Conservation (phyloP, 2,888 invertebrate genomes). For the Dynastes grantii region DNA sequence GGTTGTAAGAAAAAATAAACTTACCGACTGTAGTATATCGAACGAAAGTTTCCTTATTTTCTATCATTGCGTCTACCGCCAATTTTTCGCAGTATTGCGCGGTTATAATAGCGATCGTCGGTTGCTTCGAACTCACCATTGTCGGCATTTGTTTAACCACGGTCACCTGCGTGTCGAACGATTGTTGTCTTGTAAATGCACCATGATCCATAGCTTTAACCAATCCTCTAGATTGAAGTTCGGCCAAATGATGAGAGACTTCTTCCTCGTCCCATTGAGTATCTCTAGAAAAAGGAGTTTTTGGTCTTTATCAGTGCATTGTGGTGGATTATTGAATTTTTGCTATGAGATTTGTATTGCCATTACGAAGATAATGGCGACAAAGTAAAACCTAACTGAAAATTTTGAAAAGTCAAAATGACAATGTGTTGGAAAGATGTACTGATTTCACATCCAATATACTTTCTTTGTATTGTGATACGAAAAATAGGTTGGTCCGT, state of each 20-base stretch:
- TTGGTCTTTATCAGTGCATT: too few relatives aligned
- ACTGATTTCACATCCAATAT: background rate
- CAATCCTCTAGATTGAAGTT: slow-evolving; percentile 86
- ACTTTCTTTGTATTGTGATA: background rate
- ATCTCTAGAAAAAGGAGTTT: slow-evolving; percentile 71
- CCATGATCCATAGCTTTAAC: slow-evolving; percentile 89
- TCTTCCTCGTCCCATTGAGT: slow-evolving; percentile 87
- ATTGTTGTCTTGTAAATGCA: slow-evolving; percentile 89
- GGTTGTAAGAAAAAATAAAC: slow-evolving; percentile 64
- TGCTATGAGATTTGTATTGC: too few relatives aligned
- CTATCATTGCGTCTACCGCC: slow-evolving; percentile 98
- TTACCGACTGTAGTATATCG: slow-evolving; percentile 97
- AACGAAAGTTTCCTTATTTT: slow-evolving; percentile 96
- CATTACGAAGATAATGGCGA: too few relatives aligned
- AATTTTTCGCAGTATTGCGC: slow-evolving; percentile 98
- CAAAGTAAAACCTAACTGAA: background rate
- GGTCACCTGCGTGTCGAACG: slow-evolving; percentile 86
- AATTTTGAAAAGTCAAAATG: slow-evolving; percentile 19
- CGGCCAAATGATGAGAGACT: slow-evolving; percentile 82
- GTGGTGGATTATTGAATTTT: too few relatives aligned
- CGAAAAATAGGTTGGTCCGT: background rate
- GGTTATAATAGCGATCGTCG: slow-evolving; percentile 98
- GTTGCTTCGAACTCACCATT: slow-evolving; percentile 90
- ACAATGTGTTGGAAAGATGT: background rate
- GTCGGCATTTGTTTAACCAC: slow-evolving; percentile 97